Percentiles rank a stretch among this genome's conserved stretches.
phyloP scores from a whole-genome alignment of 2,888 invertebrate genomes.

The Drosophila borborema region DNA sequence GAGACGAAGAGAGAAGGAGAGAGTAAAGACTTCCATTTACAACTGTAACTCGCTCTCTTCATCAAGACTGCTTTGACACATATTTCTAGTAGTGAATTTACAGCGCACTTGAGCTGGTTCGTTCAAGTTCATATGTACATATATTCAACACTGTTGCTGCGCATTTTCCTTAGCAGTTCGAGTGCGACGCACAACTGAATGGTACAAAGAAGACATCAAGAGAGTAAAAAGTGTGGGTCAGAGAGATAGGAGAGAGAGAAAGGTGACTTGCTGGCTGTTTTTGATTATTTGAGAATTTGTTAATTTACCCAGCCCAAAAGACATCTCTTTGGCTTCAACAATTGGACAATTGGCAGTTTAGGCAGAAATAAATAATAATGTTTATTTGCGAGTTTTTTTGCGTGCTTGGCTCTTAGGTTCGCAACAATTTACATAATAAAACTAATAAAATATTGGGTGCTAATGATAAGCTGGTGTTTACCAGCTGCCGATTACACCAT shows the following conservation, averaged over 20 bases:
- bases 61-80: no score
- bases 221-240: conserved; percentile 2
- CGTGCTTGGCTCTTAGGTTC: conserved; percentile 42
- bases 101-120: conserved; percentile 8
- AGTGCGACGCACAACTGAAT: conserved; percentile 23
- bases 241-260: conserved; percentile 1
- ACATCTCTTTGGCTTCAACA: conserved; percentile 8
- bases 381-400: conserved; percentile 18
- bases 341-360: conserved; percentile 29
- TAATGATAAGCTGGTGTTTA: conserved; percentile 39
- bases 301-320: conserved; percentile 13
- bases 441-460: conserved; percentile 42
- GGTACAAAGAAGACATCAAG: conserved; percentile 2
- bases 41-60: not conserved
- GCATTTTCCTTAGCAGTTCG: conserved; percentile 31
- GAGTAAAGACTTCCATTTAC: not conserved
- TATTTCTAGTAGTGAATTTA: not conserved
- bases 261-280: conserved; percentile 14
- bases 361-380: conserved; percentile 11
- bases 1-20: not conserved
- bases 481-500: conserved; percentile 27
- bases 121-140: conserved; percentile 23
- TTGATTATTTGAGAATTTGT: conserved; percentile 15
- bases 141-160: conserved; percentile 28
- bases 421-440: conserved; percentile 44